A percentile compares a stretch with the other conserved stretches of the same genome.
Conservation (phyloP, 2,113 vertebrate species). For the Puntigrus tetrazona region DNA sequence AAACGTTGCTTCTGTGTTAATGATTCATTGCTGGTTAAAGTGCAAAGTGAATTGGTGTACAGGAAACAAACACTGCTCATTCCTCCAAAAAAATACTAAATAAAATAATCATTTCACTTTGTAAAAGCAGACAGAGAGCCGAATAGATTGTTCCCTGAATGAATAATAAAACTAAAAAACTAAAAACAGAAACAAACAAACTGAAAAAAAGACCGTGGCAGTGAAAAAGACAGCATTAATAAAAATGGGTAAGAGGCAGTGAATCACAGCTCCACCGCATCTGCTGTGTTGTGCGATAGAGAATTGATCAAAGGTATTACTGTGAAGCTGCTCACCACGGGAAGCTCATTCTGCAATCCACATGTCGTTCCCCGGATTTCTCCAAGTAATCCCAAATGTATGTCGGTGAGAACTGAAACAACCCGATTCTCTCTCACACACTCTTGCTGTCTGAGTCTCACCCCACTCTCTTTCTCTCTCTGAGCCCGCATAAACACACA, state of each 20-base stretch:
- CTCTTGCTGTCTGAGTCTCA: background rate
- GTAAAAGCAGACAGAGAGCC: background rate
- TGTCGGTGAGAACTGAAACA: constrained; percentile 27
- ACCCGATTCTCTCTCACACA: constrained; percentile 41
- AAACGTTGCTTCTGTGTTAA: constrained; percentile 56
- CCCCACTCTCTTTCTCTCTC: constrained; percentile 1
- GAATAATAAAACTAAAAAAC: background rate
- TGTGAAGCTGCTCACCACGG: constrained; percentile 69
- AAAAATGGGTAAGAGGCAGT: background rate
- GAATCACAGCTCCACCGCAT: background rate
- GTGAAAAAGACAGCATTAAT: background rate
- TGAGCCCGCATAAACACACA: constrained; percentile 2
- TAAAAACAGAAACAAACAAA: constrained; percentile 19
- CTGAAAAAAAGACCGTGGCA: background rate
- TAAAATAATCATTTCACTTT: background rate
- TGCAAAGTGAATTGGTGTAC: constrained; percentile 2
- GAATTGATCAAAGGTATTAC: constrained; percentile 25
- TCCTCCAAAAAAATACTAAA: background rate
- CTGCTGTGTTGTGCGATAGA: constrained; percentile 4
- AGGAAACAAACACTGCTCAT: background rate
- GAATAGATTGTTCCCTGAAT: background rate
- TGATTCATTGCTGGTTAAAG: constrained; percentile 67
- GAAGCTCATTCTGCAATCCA: constrained; percentile 66
- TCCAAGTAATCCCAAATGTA: constrained; percentile 33
- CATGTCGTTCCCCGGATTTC: constrained; percentile 49